Conservation (phyloP, 2,113 vertebrate genomes). For the Saguinus imperator region DNA sequence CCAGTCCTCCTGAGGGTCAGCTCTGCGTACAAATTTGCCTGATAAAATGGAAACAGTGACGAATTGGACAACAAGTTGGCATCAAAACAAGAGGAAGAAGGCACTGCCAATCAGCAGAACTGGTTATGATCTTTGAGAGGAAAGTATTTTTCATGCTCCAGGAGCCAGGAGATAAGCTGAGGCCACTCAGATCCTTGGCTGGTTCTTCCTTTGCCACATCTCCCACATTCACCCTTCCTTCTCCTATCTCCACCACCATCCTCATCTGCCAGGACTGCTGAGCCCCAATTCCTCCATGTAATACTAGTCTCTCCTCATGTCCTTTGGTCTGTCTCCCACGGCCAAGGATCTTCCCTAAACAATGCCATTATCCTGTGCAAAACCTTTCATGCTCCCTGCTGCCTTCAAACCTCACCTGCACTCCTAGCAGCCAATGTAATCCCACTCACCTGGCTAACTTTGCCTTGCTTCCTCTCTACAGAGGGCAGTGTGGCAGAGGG, state of each 20-base stretch:
- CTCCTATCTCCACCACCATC: background rate
- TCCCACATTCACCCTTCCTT: background rate
- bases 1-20: background rate
- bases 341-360: background rate
- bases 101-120: background rate
- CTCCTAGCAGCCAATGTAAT: background rate
- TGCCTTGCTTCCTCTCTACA: background rate
- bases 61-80: background rate
- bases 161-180: background rate
- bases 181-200: rapidly evolving
- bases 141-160: background rate
- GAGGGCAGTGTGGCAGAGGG: background rate
- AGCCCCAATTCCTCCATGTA: background rate
- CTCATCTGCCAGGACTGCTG: background rate
- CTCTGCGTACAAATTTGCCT: background rate
- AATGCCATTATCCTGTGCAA: no score
- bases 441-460: background rate
- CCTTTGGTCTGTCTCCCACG: background rate
- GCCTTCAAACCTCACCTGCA: background rate
- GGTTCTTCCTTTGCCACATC: background rate
- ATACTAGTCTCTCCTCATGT: background rate
- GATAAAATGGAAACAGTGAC: background rate
- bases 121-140: background rate
- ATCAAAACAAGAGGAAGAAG: background rate
- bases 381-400: rapidly evolving